These are phyloP conservation scores for Dynastes maya DNA, from an alignment of 2,888 invertebrate genomes.

Conservation along the genomic window DNA sequence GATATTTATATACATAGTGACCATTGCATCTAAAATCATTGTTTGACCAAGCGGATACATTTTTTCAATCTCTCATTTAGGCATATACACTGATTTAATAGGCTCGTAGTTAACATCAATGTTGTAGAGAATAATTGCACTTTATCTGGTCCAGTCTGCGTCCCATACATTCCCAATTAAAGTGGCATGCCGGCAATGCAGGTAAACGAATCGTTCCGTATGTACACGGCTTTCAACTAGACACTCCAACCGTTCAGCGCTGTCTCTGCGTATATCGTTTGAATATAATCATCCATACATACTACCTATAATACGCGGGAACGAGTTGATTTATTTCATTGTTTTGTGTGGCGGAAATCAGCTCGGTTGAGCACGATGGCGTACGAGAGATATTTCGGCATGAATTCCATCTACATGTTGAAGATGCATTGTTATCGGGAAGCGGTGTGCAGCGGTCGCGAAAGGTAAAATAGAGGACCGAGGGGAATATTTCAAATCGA, in stretches of 20 bases:
- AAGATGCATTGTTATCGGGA: too few relatives aligned
- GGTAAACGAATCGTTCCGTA: neutral
- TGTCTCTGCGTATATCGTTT: neutral
- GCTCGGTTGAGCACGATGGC: slow-evolving; percentile 9
- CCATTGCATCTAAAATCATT: too few relatives aligned
- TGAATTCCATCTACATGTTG: neutral
- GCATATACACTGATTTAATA: too few relatives aligned
- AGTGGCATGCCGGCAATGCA: neutral
- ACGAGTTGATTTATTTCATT: slow-evolving; percentile 29
- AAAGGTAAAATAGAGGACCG: too few relatives aligned
- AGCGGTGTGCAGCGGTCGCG: too few relatives aligned
- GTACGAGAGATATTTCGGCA: slow-evolving; percentile 18
- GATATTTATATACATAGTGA: too few relatives aligned
- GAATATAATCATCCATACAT: slow-evolving; percentile 1
- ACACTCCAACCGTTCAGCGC: neutral
- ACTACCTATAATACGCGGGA: neutral
- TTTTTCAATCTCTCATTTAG: too few relatives aligned
- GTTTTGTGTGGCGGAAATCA: slow-evolving; percentile 30
- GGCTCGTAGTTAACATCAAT: too few relatives aligned
- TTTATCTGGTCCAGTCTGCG: too few relatives aligned
- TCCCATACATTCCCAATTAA: neutral
- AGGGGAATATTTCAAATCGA: too few relatives aligned
- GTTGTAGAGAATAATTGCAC: too few relatives aligned
- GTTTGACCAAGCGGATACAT: too few relatives aligned
- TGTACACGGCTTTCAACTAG: neutral